phyloP scores from a whole-genome alignment of 1,140 invertebrate species.

The Calosoma granatense region DNA sequence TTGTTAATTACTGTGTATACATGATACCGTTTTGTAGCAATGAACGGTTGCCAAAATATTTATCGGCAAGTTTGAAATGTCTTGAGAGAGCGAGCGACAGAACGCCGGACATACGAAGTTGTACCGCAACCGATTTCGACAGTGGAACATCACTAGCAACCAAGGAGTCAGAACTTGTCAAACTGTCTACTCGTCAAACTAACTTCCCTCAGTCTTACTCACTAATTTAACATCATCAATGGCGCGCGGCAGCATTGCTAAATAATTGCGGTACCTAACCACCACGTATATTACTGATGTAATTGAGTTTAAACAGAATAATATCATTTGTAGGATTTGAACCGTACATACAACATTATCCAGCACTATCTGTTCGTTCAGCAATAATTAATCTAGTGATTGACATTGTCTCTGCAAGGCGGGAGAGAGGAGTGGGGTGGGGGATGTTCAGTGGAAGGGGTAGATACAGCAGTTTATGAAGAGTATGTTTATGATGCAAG shows the following conservation, averaged over 20 bases:
- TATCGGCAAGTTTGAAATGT: background rate
- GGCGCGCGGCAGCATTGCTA: background rate
- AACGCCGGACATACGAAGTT: conserved; percentile 1
- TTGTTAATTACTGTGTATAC: no score
- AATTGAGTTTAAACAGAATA: no score
- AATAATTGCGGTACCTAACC: background rate
- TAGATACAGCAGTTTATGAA: no score
- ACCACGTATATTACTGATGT: background rate
- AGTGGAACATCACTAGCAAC: background rate
- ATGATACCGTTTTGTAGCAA: no score
- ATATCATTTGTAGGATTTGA: no score
- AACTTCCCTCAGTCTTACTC: background rate
- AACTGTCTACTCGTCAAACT: conserved; percentile 7
- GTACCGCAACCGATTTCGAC: background rate
- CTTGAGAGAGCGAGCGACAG: background rate
- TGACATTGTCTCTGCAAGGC: no score
- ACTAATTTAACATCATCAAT: conserved; percentile 6
- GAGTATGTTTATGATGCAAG: no score
- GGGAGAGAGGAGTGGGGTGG: no score
- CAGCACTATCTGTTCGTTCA: no score
- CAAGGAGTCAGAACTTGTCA: background rate
- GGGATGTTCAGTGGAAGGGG: no score
- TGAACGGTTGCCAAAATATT: conserved; percentile 4
- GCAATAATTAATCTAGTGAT: no score
- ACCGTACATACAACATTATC: no score